These are phyloP conservation scores for Phylloscopus trochiloides DNA, from an alignment of 2,113 vertebrate genomes.

Conservation along the genomic window DNA sequence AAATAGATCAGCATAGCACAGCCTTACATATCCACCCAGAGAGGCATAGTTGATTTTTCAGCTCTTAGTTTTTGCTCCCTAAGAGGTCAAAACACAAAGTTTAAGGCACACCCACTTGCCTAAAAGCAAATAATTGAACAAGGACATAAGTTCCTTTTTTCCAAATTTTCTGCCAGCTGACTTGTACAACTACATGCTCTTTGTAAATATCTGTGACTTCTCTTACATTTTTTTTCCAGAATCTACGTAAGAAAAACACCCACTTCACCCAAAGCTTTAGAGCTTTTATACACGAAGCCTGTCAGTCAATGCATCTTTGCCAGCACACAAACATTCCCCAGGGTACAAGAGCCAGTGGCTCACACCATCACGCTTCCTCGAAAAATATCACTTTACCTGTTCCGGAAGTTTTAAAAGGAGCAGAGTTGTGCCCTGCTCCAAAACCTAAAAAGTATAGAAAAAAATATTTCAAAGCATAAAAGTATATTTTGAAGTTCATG, in stretches of 20 bases:
- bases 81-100: not conserved
- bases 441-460: not conserved
- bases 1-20: not conserved
- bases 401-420: not conserved
- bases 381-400: not conserved
- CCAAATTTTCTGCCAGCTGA: not conserved
- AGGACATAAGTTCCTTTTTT: not conserved
- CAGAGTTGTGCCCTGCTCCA: not conserved
- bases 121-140: not conserved
- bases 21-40: not conserved
- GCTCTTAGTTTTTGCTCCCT: not conserved
- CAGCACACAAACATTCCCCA: not conserved
- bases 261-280: not conserved
- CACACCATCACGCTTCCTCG: accelerated
- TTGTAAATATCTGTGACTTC: not conserved
- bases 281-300: not conserved
- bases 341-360: not conserved
- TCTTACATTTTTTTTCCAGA: not conserved
- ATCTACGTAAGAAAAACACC: not conserved
- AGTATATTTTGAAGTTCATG: not conserved
- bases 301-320: not conserved
- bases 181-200: not conserved
- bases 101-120: not conserved
- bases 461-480: not conserved
- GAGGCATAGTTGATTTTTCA: not conserved